Evolutionary conservation across 37 sponge, comb jelly and placozoan species (phyloP), one percentile per base, ranked within the genome.

Genomic region (Amphimedon queenslandica): DNA sequence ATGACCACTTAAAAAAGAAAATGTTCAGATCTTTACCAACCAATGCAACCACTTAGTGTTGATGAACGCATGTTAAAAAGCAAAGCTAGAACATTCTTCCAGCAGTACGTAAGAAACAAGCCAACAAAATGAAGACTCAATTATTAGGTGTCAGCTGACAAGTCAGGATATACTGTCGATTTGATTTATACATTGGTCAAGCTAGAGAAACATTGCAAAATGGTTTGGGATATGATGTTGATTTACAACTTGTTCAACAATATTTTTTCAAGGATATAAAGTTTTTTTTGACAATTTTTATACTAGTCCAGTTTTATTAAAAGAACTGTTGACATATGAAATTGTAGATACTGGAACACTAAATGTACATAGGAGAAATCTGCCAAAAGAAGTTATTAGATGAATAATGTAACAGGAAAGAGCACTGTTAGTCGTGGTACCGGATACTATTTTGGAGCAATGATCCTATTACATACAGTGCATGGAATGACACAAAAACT

Each of bases 41-140:
- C 64, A 16, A 24, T 21, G 4, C 30, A 38, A 4, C 23, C 47
- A 10, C 1, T 80, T 10, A 39, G 69, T 29, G 39, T 80, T 40
- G 80, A 80, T 71, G 80, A 80, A 38, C 32, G 65, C 39, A 80
- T 79, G 81, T 61, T 79, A 2, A 70, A 60, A 47, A 63, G 51
- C 6, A 79, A 79, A 36, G 71, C 64, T 1, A 37, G 80, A 25
- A 20, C 42, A 4, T 71, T 16, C 16, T 58, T 79, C 28, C 8
- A 27, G 31, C 80, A 80, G 38, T 78, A 78, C 63, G 67, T 78
- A 16, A 25, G 66, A n/a, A 64, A 76, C 29, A 76, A 76, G 66
- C 78, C 69, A 64, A 42, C 67, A 4, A 77, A 66, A 27, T 77
- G 70, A 69, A 69, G 78, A 0, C 67, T 58, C 27, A 78, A 78